Percentiles rank a stretch among this genome's conserved stretches.
phyloP scores from a whole-genome alignment of 1,140 invertebrate species.

The Drosophila erecta region DNA sequence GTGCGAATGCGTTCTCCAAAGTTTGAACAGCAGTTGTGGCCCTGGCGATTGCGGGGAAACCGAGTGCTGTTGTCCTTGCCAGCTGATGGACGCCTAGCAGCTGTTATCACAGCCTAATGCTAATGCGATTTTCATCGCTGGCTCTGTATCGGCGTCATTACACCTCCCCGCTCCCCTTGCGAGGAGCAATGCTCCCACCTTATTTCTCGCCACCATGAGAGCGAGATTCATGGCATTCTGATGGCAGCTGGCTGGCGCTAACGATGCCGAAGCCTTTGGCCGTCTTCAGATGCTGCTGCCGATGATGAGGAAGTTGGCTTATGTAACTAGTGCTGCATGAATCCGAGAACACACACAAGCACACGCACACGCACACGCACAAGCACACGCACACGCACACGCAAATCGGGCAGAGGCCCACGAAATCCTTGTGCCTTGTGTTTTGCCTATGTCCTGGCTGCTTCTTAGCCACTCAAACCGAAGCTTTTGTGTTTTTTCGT shows the following conservation, averaged over 20 bases:
- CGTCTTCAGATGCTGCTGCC: slow-evolving; percentile 31
- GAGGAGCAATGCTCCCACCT: no score
- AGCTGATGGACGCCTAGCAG: slow-evolving; percentile 36
- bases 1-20: slow-evolving; percentile 53
- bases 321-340: slow-evolving; percentile 82
- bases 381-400: neutral
- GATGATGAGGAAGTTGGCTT: slow-evolving; percentile 70
- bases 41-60: slow-evolving; percentile 45
- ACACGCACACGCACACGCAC: slow-evolving; percentile 19
- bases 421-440: slow-evolving; percentile 12
- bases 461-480: slow-evolving; percentile 60
- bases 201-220: neutral
- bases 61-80: slow-evolving; percentile 26
- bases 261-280: slow-evolving; percentile 49
- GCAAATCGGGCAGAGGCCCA: slow-evolving; percentile 17
- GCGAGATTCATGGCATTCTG: slow-evolving; percentile 37
- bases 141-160: slow-evolving; percentile 41
- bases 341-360: slow-evolving; percentile 64
- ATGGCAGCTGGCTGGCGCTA: slow-evolving; percentile 41
- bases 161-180: neutral
- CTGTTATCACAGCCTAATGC: slow-evolving; percentile 59
- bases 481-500: slow-evolving; percentile 30
- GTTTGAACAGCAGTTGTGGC: slow-evolving; percentile 54
- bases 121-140: slow-evolving; percentile 68
- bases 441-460: slow-evolving; percentile 19